phyloP scores from a whole-genome alignment of 2,797 vertebrate genomes.

The Vultur gryphus region DNA sequence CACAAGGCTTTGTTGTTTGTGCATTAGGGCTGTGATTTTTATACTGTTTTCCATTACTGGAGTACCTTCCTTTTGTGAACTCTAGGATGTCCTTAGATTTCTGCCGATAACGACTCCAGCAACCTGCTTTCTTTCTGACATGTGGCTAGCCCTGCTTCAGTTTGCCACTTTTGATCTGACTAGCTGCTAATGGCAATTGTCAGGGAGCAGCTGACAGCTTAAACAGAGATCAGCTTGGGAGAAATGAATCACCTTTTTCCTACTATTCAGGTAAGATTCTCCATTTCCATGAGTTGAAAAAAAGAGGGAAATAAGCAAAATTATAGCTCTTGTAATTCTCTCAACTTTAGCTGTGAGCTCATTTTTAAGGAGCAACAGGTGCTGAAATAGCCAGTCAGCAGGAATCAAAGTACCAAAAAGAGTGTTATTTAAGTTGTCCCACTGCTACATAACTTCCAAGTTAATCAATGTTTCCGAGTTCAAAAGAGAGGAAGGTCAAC shows the following conservation, averaged over 20 bases:
- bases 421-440: neutral
- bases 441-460: neutral
- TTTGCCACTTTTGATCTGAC: neutral
- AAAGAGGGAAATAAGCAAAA: neutral
- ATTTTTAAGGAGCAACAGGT: neutral
- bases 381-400: neutral
- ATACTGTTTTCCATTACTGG: neutral
- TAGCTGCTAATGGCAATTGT: neutral
- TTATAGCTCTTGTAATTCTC: neutral
- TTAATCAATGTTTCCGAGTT: slow-evolving; percentile 48
- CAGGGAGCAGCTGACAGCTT: neutral
- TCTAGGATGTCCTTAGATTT: neutral
- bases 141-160: neutral
- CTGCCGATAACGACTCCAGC: neutral
- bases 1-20: neutral
- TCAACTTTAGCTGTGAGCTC: neutral
- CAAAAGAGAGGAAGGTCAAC: slow-evolving; percentile 43
- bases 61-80: neutral
- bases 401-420: neutral
- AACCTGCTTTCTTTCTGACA: neutral
- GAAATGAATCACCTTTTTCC: neutral
- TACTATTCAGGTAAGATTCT: neutral
- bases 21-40: neutral
- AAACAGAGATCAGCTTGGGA: neutral
- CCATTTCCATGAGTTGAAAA: neutral